Percentiles rank a stretch among this genome's conserved stretches.
These are phyloP conservation scores for Nematopogon swammerdamellus DNA, from an alignment of 2,888 invertebrate genomes.

Conservation along the genomic window DNA sequence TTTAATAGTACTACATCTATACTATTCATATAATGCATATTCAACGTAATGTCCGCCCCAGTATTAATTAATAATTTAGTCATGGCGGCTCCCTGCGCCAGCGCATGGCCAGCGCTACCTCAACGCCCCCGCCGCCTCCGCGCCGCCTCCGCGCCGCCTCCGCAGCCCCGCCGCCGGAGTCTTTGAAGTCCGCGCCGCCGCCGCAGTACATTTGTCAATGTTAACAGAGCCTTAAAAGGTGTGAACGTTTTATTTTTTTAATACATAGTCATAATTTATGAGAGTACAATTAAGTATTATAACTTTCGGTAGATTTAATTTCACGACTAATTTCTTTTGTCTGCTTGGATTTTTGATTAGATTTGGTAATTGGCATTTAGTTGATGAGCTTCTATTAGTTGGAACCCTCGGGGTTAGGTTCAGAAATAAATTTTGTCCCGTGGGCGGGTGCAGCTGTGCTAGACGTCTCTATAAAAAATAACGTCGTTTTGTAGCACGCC, in stretches of 20 bases:
- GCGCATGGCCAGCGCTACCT: no score
- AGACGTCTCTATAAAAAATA: no score
- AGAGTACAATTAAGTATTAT: not conserved
- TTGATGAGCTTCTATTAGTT: not conserved
- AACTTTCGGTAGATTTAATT: not conserved
- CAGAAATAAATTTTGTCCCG: no score
- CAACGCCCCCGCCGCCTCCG: no score
- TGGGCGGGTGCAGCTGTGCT: no score
- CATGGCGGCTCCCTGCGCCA: no score
- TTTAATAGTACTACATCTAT: no score
- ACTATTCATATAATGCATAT: no score
- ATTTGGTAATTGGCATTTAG: not conserved
- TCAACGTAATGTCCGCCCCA: no score
- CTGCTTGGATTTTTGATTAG: not conserved
- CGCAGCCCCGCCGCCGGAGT: not conserved
- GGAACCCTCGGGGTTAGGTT: not conserved
- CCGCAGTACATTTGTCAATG: not conserved
- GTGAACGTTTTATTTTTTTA: not conserved
- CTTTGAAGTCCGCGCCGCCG: not conserved
- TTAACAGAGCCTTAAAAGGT: not conserved
- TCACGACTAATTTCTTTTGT: not conserved
- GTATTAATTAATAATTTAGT: no score
- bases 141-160: not conserved
- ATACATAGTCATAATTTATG: not conserved
- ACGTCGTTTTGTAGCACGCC: no score